Base-by-base conservation (phyloP, 1,140 invertebrate species). In the Eriosoma lanigerum region DNA sequence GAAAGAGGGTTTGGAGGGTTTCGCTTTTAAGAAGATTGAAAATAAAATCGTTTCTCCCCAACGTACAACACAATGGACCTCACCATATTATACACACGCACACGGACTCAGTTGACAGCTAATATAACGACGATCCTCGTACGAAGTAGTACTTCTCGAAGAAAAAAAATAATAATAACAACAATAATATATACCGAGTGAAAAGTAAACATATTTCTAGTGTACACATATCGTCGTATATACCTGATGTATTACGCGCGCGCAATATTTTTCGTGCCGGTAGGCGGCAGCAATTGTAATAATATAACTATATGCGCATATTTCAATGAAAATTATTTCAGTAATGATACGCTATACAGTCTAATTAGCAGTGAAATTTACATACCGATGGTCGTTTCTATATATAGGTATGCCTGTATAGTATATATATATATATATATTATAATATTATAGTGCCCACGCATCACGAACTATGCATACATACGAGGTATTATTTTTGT, bases 341-440 rank as follows among this genome's bases (percentile, higher is more conserved):
- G 75, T 78, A 78, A 78, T 78, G 75, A 78, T 78, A 78, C 75
- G 56, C 75, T 78, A 12, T 75, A 60, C 75, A 29, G 75, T 78
- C 75, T 78, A 78, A 78, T 78, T 78, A 78, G 38, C 32, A 17
- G 56, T 78, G 75, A 78, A 78, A 78, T 78, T 78, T 78, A 78
- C 75, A 78, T 78, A 78, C 54, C 50, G 19, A 78, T 15, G 38
- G 75, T 46, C 52, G 54, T 78, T 62, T 62, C 56, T 38, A 38
- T 38, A n/a, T n/a, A n/a, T n/a, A n/a, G n/a, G n/a, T n/a, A n/a
- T n/a, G n/a, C n/a, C n/a, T n/a, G n/a, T n/a, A n/a, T n/a, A n/a
- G n/a, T n/a, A n/a, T n/a, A n/a, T n/a, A n/a, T n/a, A n/a, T n/a
- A n/a, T n/a, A n/a, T n/a, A n/a, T n/a, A n/a, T n/a, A 38, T 38